Evolutionary conservation across 2,888 invertebrate genomes (phyloP), one percentile per base, ranked within the genome.

Genomic region (Monopis laevigella): DNA sequence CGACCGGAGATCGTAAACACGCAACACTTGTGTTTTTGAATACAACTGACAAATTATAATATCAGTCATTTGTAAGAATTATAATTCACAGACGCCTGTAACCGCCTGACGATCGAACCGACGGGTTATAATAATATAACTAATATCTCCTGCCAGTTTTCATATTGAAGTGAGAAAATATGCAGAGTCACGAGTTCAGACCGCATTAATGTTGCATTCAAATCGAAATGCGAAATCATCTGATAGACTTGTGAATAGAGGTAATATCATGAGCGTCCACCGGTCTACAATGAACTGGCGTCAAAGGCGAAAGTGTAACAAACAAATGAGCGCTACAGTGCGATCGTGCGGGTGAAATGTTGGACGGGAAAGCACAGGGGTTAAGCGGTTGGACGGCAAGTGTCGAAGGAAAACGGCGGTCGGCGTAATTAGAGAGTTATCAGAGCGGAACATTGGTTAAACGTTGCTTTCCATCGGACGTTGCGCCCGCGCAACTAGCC

Each of bases 391-490:
- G 65, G 61, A 57, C 56, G 57, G 55, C 60, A 58, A 72, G 72
- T 72, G 72, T 68, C 71, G 68, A 75, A 69, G 74, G 74, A 71
- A 73, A 77, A 75, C 65, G 59, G 64, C 56, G 46, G 54, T 62
- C 55, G 64, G 61, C 63, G 71, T 71, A 78, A 77, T 80, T 77
- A 77, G 67, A 74, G 68, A 72, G 70, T 77, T 75, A 78, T 80
- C 70, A 78, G 80, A 78, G 75, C 77, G 64, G 63, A 74, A 75
- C 78, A 78, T 78, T 77, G 75, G 80, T 71, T 74, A 75, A 80
- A 74, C 70, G 70, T 63, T 72, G 74, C 77, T 80, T 78, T 78
- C 78, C 77, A 80, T 77, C 80, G 75, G 71, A 73, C 75, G 64
- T 74, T 75, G 77, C 72, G 73, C 69, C 62, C 64, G 72, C 68